Base-by-base conservation (phyloP, 64 coral and sea anemone genomes). In the Porites australiensis region DNA sequence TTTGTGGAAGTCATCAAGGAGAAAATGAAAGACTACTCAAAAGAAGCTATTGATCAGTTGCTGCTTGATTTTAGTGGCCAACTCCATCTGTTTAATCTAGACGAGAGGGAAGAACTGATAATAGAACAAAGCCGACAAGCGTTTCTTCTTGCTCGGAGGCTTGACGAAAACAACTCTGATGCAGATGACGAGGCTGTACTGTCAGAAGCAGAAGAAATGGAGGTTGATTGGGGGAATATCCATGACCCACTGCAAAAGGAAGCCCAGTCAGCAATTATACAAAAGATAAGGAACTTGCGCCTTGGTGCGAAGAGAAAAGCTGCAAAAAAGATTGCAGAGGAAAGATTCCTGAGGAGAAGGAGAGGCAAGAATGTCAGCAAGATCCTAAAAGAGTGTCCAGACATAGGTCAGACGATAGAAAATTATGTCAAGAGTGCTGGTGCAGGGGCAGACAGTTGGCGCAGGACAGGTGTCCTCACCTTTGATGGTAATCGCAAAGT, bases 401-500 rank as follows among this genome's bases (percentile, higher is more conserved):
- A 82, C 77, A 87, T 92, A 66, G 81, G 81, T 77, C 85, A 77
- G 63, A 77, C 71, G 22, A 86, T 92, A 49, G 79, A 92, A 22
- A 70, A 86, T 51, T 93, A 84, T 73, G 82, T 93, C 1, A 60
- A 70, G 59, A 47, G 83, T 19, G 78, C 19, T 67, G 82, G 82
- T 18, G 82, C 73, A 48, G 91, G 91, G 12, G 91, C 82, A 58
- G 82, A 87, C 45, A 70, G 69, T 3, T 93, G 91, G 91, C 57
- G 82, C 1, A 50, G 82, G 8, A 93, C 82, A 3, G 91, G 91
- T 16, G 91, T 79, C 2, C 4, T 93, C 1, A 93, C 72, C 13
- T 93, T 93, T 69, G 91, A 93, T 68, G 91, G 91, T 9, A 93
- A 93, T 16, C 72, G 87, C 13, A 89, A 89, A 14, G 44, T 83